Evolutionary conservation across 2,888 invertebrate genomes (phyloP), one percentile per base, ranked within the genome.

Genomic region (Cataglyphis cursor): DNA sequence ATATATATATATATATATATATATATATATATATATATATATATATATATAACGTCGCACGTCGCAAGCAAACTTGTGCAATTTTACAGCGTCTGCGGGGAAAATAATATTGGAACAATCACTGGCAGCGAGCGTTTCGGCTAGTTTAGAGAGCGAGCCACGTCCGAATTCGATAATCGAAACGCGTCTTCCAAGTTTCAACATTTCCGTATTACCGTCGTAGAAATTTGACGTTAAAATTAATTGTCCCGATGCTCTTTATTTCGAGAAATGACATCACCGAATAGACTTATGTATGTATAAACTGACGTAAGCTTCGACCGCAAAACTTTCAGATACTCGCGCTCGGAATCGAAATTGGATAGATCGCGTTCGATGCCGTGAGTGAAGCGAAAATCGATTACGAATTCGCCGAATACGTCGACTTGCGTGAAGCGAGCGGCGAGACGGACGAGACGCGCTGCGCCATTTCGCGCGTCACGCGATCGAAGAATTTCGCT

Each of bases 391-490:
- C 51, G 57, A 57, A 57, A 57, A 57, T 57, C 57, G 21, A 9
- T 12, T 1, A 3, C 51, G 8, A 51, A n/a, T n/a, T 0, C n/a
- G 51, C n/a, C 51, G 51, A 51, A n/a, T 51, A 51, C 8, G 51
- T 51, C 51, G 51, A 51, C 51, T n/a, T 51, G 51, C 8, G 8
- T 8, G 51, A 51, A 51, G 48, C 10, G 35, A 21, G 31, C 41
- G 65, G 28, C 21, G 24, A 41, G 44, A 66, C 48, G 44, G 24
- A 28, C 28, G 28, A 2, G 31, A n/a, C 73, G 61, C 61, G 74
- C 12, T 61, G 61, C 73, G 57, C 74, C 64, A 74, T 74, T 74
- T 48, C 65, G 75, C 66, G 66, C 44, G 66, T 66, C 66, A 44
- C 48, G 65, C 51, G 75, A 75, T 75, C 68, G 51, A 75, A 76